Conservation (phyloP, 1,140 invertebrate species). For the Tetramorium simillimum region DNA sequence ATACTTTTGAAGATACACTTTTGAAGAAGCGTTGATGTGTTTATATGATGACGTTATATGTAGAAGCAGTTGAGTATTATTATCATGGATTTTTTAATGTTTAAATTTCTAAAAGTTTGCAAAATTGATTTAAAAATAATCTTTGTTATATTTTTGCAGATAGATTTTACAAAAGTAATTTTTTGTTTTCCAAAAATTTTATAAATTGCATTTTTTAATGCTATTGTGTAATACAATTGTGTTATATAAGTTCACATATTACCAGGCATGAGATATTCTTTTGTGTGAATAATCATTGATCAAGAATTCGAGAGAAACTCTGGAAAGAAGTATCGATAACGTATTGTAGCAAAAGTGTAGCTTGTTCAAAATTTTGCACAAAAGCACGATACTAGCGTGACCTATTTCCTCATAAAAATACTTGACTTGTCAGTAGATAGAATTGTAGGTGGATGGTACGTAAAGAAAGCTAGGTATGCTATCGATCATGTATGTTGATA, state of each 20-base stretch:
- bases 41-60: background rate
- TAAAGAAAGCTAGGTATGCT: background rate
- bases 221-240: background rate
- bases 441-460: background rate
- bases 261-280: background rate
- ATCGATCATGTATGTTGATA: background rate
- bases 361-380: conserved; percentile 19
- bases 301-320: background rate
- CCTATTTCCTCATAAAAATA: conserved; percentile 47
- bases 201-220: background rate
- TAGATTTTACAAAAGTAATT: background rate
- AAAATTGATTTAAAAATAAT: background rate
- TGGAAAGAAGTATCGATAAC: background rate
- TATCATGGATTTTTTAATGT: background rate
- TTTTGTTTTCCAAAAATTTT: background rate
- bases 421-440: background rate
- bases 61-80: background rate
- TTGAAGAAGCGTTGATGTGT: background rate
- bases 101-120: background rate
- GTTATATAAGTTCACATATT: background rate
- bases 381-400: conserved; percentile 1
- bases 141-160: no score
- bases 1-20: background rate
- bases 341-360: background rate
- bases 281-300: conserved; percentile 6